Conservation (phyloP, 2,113 vertebrate species). For the Pteruthius melanotis region DNA sequence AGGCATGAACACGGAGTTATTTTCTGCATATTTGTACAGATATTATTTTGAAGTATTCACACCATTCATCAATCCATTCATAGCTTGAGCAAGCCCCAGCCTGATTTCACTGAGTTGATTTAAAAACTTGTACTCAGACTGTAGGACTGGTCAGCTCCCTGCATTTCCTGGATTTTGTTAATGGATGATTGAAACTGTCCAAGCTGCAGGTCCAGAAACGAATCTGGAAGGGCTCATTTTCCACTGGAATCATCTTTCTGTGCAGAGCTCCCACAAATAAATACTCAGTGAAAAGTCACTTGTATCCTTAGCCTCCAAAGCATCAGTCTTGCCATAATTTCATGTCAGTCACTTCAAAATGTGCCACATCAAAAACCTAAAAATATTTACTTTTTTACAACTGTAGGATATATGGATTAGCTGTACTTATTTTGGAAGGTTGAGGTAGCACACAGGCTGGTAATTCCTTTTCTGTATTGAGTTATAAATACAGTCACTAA, state of each 20-base stretch:
- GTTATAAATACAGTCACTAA: neutral
- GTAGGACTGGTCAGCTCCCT: neutral
- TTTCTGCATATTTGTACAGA: neutral
- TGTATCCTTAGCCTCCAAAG: neutral
- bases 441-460: neutral
- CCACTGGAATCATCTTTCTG: neutral
- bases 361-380: neutral
- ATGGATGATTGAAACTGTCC: neutral
- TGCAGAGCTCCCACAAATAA: neutral
- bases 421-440: neutral
- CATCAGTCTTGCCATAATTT: neutral
- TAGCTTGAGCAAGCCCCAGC: neutral
- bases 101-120: neutral
- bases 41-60: neutral
- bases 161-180: neutral
- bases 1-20: neutral
- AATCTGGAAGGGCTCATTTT: neutral
- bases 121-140: neutral
- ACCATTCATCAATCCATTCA: neutral
- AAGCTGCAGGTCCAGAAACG: neutral
- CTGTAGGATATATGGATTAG: neutral
- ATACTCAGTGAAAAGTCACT: neutral
- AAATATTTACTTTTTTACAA: neutral
- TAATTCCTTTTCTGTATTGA: neutral
- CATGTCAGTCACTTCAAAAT: neutral